Evolutionary conservation across 2,888 invertebrate genomes (phyloP), one percentile per base, ranked within the genome.

Genomic region (Psococerastis gibbosa): DNA sequence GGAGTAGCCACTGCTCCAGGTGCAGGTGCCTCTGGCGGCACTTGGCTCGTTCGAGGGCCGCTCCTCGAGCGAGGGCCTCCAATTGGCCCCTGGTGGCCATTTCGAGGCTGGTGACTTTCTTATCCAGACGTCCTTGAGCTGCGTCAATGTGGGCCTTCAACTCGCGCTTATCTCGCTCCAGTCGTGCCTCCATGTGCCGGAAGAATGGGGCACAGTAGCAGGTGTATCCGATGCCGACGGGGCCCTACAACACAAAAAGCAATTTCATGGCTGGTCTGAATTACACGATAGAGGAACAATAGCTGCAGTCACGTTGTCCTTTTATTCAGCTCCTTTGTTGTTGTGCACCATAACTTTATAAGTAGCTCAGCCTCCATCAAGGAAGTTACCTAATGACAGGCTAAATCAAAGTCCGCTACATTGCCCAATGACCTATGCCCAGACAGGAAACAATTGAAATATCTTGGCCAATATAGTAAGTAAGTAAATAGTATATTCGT

Each of bases 131-230:
- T 48, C 82, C 77, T 55, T 85, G 83, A 0, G 85, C 82, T 54
- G 74, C 70, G 54, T 82, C 78, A 23, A 87, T 78, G 52, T 75
- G 75, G 46, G 76, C 72, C 58, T 87, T 75, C 51, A 87, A 58
- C 53, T 84, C 82, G 47, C 78, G 73, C 52, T 82, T 81, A 54
- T 84, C 82, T 51, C 76, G 73, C 53, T 83, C 83, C 42, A 91
- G 59, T 49, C 78, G 75, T 32, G 83, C 78, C 57, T 91, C 88
- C 62, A 92, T 75, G 51, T 87, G 83, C 48, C 82, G 74, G 57
- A 92, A 81, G 60, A 89, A 78, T 0, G 92, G 92, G 0, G 84
- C 87, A 58, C 94, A 94, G 57, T 87, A 88, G 60, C 89, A 91
- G 1, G 84, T 83, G 59, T 88, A 85, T 0, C 89, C 88, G 2